Percentiles rank a stretch among this genome's conserved stretches.
Evolutionary conservation across 2,888 invertebrate genomes (phyloP).

Genomic region (Agrotis ipsilon): DNA sequence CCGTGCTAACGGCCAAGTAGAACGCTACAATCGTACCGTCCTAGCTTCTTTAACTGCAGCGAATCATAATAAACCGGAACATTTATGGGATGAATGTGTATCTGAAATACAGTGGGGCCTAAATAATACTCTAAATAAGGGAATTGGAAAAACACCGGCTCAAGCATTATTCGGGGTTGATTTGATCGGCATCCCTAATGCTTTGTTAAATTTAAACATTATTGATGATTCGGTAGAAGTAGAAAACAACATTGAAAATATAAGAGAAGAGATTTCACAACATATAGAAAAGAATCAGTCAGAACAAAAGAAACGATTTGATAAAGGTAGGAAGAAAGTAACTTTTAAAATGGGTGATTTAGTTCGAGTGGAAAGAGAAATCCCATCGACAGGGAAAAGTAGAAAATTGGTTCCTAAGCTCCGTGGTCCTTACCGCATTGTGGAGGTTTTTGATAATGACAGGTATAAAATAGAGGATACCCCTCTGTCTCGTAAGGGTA

Average conservation of each 20-base stretch:
- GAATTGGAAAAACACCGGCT: neutral
- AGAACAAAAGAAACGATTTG: neutral
- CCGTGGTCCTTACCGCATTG: slow-evolving; percentile 1
- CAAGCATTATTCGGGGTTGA: slow-evolving; percentile 4
- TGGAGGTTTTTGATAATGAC: neutral
- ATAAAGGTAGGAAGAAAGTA: neutral
- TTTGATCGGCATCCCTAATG: neutral
- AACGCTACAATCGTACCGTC: too few relatives aligned
- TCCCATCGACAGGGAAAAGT: neutral
- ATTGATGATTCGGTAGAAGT: neutral
- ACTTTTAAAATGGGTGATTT: neutral
- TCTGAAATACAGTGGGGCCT: slow-evolving; percentile 13
- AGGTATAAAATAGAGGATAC: slow-evolving; percentile 10
- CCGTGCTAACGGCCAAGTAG: too few relatives aligned
- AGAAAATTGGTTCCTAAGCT: slow-evolving; percentile 1
- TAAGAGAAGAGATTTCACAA: neutral
- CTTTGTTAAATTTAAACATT: neutral
- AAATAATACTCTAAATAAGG: slow-evolving; percentile 9
- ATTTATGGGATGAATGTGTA: slow-evolving; percentile 9
- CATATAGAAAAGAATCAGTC: neutral
- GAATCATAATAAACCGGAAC: neutral
- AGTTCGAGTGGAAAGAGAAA: slow-evolving; percentile 7
- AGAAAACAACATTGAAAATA: neutral
- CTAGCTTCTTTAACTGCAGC: too few relatives aligned
- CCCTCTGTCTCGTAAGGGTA: neutral